Evolutionary conservation across 1,140 invertebrate species (phyloP).

Genomic region (Adelges cooleyi): DNA sequence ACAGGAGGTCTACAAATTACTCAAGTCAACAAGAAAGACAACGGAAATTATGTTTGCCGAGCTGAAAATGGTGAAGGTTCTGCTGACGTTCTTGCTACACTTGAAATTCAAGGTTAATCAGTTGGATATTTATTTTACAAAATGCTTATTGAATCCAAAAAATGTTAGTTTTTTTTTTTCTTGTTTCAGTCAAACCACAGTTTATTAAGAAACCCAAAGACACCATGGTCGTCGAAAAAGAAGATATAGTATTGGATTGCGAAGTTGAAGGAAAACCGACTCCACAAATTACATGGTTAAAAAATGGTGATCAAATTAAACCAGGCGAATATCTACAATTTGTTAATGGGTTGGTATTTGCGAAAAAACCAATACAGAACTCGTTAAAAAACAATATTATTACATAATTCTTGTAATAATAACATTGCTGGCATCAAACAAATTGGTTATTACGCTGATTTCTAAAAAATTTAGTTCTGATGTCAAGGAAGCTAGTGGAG

Average conservation of each 20-base stretch:
- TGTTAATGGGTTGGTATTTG: constrained; percentile 49
- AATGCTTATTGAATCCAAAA: too few species aligned
- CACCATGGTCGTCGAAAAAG: constrained; percentile 62
- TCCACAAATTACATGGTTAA: constrained; percentile 76
- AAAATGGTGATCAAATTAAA: constrained; percentile 80
- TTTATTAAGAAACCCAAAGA: constrained; percentile 61
- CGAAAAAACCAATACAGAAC: too few species aligned
- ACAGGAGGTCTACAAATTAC: constrained; percentile 61
- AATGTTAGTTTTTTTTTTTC: too few species aligned
- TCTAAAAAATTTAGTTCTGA: too few species aligned
- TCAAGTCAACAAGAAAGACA: constrained; percentile 63
- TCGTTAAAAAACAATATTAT: too few species aligned
- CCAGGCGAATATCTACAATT: constrained; percentile 80
- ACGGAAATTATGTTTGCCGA: constrained; percentile 87
- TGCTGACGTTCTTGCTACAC: constrained; percentile 65
- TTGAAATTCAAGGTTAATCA: constrained; percentile 71
- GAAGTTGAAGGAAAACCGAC: constrained; percentile 69
- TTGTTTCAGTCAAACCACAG: constrained; percentile 55
- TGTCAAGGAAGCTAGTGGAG: too few species aligned
- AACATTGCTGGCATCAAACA: too few species aligned
- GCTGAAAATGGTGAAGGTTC: constrained; percentile 82
- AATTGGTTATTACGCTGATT: too few species aligned
- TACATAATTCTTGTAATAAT: too few species aligned
- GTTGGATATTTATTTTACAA: too few species aligned
- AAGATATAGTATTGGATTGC: constrained; percentile 80